These are phyloP conservation scores for Melieria crassipennis DNA, from an alignment of 2,888 invertebrate species.

Conservation along the genomic window DNA sequence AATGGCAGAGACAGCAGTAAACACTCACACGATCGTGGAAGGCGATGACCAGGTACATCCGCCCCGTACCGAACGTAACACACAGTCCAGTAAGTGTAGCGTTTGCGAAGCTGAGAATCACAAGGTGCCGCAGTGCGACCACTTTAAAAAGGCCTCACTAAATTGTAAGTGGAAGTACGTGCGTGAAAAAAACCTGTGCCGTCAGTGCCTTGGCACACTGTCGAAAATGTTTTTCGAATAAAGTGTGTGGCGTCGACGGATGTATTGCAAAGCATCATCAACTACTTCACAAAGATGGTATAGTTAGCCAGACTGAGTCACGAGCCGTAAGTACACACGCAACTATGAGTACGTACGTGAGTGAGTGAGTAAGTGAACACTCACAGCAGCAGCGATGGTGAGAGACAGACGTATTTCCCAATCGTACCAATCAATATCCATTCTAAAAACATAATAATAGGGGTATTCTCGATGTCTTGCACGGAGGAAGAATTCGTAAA, in stretches of 20 bases:
- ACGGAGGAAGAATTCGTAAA: no score
- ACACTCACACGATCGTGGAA: conserved; percentile 22
- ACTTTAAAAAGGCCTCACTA: conserved; percentile 26
- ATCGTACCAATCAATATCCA: no score
- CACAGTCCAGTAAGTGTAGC: conserved; percentile 3
- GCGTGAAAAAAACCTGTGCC: conserved; percentile 32
- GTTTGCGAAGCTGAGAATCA: conserved; percentile 18
- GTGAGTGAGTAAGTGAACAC: no score
- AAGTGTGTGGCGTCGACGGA: conserved; percentile 24
- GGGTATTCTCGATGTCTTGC: rapidly evolving
- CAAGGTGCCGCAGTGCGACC: conserved; percentile 22
- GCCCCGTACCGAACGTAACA: no score
- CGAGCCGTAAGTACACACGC: no score
- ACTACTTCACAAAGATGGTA: conserved; percentile 19
- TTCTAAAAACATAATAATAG: no score
- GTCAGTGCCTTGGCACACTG: conserved; percentile 36
- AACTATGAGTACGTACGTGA: no score
- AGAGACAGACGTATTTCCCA: no score
- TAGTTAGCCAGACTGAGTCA: no score
- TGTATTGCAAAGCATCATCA: conserved; percentile 32
- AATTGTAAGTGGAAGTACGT: conserved; percentile 34
- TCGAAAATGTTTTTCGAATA: conserved; percentile 22
- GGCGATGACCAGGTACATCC: no score
- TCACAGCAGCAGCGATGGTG: no score
- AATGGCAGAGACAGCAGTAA: conserved; percentile 17